Conservation (phyloP, 2,113 vertebrate genomes). For the Vidua chalybeata region DNA sequence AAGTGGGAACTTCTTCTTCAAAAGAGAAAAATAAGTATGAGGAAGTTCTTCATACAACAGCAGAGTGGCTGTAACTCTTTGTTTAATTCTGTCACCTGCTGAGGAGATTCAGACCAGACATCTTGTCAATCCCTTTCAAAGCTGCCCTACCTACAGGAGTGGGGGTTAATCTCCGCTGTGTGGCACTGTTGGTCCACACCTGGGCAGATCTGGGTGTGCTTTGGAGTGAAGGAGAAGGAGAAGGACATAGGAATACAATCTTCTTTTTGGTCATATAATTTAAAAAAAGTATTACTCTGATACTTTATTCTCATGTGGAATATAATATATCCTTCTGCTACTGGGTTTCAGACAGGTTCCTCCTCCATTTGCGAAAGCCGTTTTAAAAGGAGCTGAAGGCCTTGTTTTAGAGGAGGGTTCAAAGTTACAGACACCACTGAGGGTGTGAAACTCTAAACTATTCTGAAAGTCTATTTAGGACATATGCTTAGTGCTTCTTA, state of each 20-base stretch:
- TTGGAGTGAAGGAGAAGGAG: neutral
- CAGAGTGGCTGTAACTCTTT: neutral
- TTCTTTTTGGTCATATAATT: neutral
- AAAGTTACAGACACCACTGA: neutral
- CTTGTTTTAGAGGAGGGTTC: neutral
- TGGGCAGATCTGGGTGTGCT: neutral
- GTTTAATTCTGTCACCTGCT: neutral
- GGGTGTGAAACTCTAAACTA: neutral
- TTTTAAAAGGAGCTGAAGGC: neutral
- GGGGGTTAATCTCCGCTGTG: neutral
- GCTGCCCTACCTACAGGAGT: neutral
- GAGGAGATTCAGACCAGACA: neutral
- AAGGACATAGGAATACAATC: neutral
- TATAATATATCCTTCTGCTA: neutral
- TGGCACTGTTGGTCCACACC: neutral
- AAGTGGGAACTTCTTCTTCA: neutral
- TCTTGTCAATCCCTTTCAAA: neutral
- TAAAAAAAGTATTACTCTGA: neutral
- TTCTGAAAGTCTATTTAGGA: neutral
- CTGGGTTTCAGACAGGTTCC: neutral
- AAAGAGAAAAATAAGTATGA: neutral
- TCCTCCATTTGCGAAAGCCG: neutral
- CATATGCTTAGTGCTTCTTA: neutral
- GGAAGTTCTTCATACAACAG: neutral
- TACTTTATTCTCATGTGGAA: neutral